phyloP scores from a whole-genome alignment of 2,113 vertebrate species.

The Eira barbara region DNA sequence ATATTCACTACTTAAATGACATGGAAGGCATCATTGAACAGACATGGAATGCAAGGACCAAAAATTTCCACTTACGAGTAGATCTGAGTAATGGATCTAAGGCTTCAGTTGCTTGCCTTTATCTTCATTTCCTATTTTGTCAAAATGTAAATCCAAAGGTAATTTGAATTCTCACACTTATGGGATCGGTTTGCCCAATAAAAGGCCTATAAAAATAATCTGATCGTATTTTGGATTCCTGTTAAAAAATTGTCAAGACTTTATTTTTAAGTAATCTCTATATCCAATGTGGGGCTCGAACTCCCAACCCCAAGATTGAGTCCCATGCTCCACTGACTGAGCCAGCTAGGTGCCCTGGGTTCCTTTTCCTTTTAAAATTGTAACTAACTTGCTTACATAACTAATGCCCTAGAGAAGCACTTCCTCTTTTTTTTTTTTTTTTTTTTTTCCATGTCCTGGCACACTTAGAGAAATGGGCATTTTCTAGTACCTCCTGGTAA shows the following conservation, averaged over 20 bases:
- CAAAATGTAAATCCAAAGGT: background rate
- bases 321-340: no score
- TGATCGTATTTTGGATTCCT: background rate
- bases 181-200: background rate
- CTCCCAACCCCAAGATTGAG: no score
- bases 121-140: background rate
- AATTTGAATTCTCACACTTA: background rate
- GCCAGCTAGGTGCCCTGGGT: no score
- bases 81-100: background rate
- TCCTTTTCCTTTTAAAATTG: background rate
- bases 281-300: no score
- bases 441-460: background rate
- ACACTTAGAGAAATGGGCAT: background rate
- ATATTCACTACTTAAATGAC: background rate
- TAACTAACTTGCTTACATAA: background rate
- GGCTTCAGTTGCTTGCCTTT: background rate
- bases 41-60: background rate
- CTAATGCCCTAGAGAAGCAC: background rate
- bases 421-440: background rate
- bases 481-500: background rate
- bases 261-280: no score
- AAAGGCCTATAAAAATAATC: background rate
- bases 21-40: background rate
- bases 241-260: no score
- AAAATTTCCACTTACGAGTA: background rate